phyloP scores from a whole-genome alignment of 2,888 invertebrate species.

The Amphipyra berbera region DNA sequence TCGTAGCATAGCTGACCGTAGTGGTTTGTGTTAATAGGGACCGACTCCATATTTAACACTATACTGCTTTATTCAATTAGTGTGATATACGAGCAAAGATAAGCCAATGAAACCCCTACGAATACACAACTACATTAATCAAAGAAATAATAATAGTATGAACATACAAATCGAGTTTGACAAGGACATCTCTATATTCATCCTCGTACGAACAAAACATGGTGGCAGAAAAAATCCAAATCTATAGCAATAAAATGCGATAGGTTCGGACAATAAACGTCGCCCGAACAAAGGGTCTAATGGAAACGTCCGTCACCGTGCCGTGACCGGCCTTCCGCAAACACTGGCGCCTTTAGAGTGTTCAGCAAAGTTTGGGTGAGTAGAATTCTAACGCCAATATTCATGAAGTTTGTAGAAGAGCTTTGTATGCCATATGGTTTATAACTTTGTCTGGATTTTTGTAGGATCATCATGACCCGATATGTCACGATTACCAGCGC shows the following conservation, averaged over 20 bases:
- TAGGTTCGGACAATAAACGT: constrained; percentile 58
- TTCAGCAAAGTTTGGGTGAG: not conserved
- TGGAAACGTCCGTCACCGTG: constrained; percentile 62
- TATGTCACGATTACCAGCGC: no score
- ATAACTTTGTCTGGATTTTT: not conserved
- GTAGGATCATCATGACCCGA: not conserved
- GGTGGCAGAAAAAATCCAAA: constrained; percentile 43
- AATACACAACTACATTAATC: no score
- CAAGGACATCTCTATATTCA: constrained; percentile 36
- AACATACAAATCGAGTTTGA: constrained; percentile 39
- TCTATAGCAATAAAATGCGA: constrained; percentile 54
- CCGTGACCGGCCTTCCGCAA: constrained; percentile 39
- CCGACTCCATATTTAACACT: no score
- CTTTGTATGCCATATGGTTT: not conserved
- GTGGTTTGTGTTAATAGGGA: no score
- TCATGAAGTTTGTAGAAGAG: constrained; percentile 17
- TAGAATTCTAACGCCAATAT: constrained; percentile 11
- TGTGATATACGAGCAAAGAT: no score
- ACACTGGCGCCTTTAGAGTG: constrained; percentile 24
- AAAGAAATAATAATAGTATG: no score
- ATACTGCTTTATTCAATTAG: no score
- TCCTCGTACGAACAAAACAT: constrained; percentile 43
- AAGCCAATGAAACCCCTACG: no score
- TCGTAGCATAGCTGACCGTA: constrained; percentile 3
- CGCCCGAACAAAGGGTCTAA: constrained; percentile 62